A percentile compares a stretch with the other conserved stretches of the same genome.
Conservation (phyloP, 2,888 invertebrate genomes). For the Cabera pusaria region DNA sequence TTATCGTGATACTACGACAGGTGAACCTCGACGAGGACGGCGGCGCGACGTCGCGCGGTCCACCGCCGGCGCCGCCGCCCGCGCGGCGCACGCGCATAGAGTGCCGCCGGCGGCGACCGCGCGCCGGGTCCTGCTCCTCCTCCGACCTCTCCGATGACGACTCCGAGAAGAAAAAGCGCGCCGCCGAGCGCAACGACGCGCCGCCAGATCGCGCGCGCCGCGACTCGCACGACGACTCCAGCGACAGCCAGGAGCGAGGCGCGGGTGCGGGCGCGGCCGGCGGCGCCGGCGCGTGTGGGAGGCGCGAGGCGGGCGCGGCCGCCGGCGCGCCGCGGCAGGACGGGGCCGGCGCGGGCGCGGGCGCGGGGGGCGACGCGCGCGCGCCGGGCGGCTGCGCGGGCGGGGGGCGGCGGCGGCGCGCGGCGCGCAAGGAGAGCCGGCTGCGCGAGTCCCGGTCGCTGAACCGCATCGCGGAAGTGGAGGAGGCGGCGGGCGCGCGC, state of each 20-base stretch:
- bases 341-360: conserved; percentile 34
- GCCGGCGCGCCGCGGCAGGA: conserved; percentile 42
- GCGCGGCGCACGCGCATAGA: conserved; percentile 63
- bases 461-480: conserved; percentile 93
- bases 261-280: conserved; percentile 82
- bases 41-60: conserved; percentile 40
- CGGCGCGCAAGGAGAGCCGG: conserved; percentile 71
- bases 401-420: conserved; percentile 61
- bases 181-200: conserved; percentile 84
- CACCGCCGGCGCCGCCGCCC: conserved; percentile 60
- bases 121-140: conserved; percentile 93
- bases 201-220: conserved; percentile 86
- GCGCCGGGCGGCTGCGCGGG: conserved; percentile 37
- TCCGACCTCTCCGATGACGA: conserved; percentile 97
- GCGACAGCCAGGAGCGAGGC: conserved; percentile 91
- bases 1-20: conserved; percentile 34
- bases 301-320: conserved; percentile 36
- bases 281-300: conserved; percentile 35
- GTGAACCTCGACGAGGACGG: conserved; percentile 61
- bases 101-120: conserved; percentile 63
- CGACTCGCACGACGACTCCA: conserved; percentile 93
- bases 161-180: conserved; percentile 92
- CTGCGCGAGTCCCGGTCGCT: conserved; percentile 92
- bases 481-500: conserved; percentile 85
- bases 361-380: conserved; percentile 44